Conservation (phyloP, 2,797 vertebrate species). For the Channa striata region DNA sequence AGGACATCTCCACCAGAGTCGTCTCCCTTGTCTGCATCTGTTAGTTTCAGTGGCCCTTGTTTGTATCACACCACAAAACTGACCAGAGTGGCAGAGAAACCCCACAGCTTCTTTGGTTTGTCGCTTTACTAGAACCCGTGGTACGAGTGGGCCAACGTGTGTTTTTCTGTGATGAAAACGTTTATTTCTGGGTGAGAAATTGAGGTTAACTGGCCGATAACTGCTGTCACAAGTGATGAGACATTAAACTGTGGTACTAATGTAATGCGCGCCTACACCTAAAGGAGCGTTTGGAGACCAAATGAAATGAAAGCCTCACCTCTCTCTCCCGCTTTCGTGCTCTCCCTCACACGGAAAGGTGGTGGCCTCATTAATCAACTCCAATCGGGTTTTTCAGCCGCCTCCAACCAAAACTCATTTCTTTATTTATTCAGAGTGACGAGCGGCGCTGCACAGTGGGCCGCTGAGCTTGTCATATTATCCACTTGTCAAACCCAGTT, state of each 20-base stretch:
- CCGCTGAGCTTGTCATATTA: slow-evolving; percentile 50
- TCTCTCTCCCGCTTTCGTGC: not conserved
- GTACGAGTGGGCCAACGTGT: too few relatives aligned
- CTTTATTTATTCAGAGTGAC: slow-evolving; percentile 70
- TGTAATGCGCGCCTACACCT: not conserved
- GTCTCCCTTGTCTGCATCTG: too few relatives aligned
- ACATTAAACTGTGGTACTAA: not conserved
- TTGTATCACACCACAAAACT: too few relatives aligned
- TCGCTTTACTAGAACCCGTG: too few relatives aligned
- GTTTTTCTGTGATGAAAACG: too few relatives aligned
- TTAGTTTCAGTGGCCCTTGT: too few relatives aligned
- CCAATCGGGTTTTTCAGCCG: slow-evolving; percentile 8
- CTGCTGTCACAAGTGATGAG: not conserved
- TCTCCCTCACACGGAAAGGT: not conserved
- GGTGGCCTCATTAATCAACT: slow-evolving; percentile 31
- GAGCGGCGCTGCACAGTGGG: slow-evolving; percentile 20
- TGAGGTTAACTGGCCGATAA: not conserved
- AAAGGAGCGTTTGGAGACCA: not conserved
- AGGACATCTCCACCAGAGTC: too few relatives aligned
- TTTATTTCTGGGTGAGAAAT: too few relatives aligned
- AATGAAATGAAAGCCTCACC: not conserved
- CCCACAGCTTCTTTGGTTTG: too few relatives aligned
- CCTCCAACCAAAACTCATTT: slow-evolving; percentile 52
- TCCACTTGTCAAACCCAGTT: slow-evolving; percentile 71
- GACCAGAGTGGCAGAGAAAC: too few relatives aligned